A percentile compares a stretch with the other conserved stretches of the same genome.
Conservation (phyloP, 2,888 invertebrate species). For the Lycocerus yunnanus region DNA sequence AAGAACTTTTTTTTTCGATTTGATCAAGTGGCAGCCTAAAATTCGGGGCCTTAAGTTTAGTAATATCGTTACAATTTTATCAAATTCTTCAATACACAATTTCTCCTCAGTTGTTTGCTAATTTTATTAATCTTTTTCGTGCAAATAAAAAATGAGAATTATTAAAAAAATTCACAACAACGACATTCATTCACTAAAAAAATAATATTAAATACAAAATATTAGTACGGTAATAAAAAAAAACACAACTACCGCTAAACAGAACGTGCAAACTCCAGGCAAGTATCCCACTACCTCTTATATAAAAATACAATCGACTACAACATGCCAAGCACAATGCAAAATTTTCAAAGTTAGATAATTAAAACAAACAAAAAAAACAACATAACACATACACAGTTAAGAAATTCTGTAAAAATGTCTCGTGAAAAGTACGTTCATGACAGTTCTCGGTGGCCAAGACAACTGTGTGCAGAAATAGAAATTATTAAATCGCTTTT, state of each 20-base stretch:
- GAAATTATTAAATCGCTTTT: conserved; percentile 40
- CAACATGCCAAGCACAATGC: background rate
- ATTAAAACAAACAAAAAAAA: background rate
- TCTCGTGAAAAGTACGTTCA: conserved; percentile 28
- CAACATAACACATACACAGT: background rate
- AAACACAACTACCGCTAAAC: background rate
- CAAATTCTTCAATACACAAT: background rate
- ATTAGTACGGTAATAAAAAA: background rate
- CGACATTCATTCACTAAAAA: background rate
- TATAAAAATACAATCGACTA: background rate
- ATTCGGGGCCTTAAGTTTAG: no score
- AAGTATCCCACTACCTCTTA: background rate
- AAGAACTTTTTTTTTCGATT: no score
- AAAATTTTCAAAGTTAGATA: background rate
- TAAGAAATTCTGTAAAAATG: conserved; percentile 2
- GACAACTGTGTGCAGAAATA: conserved; percentile 51
- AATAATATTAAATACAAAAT: background rate
- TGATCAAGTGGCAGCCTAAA: no score
- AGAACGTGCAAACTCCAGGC: background rate
- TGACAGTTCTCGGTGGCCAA: conserved; percentile 50
- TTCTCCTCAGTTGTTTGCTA: background rate
- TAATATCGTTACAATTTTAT: background rate
- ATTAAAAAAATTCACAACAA: background rate
- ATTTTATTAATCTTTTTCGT: background rate
- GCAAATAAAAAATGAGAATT: background rate